Percentiles rank a stretch among this genome's conserved stretches.
phyloP scores from a whole-genome alignment of 1,140 invertebrate genomes.

The Cherax destructor region DNA sequence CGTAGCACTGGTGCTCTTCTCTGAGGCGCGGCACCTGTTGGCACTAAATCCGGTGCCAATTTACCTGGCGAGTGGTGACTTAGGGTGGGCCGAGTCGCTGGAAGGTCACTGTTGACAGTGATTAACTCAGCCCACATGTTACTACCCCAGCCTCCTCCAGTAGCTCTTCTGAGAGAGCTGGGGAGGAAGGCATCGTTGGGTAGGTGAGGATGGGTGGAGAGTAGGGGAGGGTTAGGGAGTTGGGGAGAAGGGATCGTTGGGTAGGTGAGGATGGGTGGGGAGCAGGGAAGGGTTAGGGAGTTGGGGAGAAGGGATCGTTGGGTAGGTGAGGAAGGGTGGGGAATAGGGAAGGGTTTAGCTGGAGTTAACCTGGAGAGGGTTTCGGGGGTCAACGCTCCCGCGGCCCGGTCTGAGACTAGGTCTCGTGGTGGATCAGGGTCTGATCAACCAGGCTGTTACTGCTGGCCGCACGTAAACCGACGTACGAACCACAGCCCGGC shows the following conservation, averaged over 20 bases:
- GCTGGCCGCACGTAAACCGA: too few relatives aligned
- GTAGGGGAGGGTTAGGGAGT: neutral
- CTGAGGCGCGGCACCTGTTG: neutral
- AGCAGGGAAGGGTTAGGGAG: too few relatives aligned
- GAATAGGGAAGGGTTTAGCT: too few relatives aligned
- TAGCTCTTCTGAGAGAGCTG: slow-evolving; percentile 33
- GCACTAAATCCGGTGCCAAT: slow-evolving; percentile 36
- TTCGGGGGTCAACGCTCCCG: too few relatives aligned
- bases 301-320: neutral
- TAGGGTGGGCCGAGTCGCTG: slow-evolving; percentile 12
- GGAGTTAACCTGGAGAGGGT: too few relatives aligned
- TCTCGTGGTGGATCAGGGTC: too few relatives aligned
- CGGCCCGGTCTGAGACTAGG: too few relatives aligned
- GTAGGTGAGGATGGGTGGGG: neutral
- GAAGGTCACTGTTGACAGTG: slow-evolving; percentile 51
- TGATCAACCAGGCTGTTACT: too few relatives aligned
- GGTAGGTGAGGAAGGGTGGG: neutral
- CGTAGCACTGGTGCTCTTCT: too few relatives aligned
- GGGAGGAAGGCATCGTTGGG: neutral
- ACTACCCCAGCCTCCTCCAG: slow-evolving; percentile 40
- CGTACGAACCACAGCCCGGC: too few relatives aligned
- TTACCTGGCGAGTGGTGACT: slow-evolving; percentile 45
- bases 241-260: neutral
- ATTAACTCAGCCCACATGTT: slow-evolving; percentile 52
- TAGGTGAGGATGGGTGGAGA: neutral